phyloP scores from a whole-genome alignment of 2,888 invertebrate genomes.

The Lochmaea capreae region DNA sequence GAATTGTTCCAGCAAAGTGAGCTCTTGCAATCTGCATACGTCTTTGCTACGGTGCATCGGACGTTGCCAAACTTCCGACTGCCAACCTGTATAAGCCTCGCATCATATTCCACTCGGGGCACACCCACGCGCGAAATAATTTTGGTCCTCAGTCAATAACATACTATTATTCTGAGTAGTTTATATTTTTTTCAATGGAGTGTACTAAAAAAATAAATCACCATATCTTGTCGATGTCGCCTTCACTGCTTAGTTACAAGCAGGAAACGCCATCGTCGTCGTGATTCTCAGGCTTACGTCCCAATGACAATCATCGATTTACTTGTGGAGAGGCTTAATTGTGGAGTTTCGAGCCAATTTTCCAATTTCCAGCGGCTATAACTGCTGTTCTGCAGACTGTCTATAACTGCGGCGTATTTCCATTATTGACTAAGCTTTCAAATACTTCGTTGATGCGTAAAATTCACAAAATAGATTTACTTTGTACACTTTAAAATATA shows the following conservation, averaged over 20 bases:
- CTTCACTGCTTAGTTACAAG: background rate
- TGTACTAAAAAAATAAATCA: background rate
- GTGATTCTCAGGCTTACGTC: constrained; percentile 54
- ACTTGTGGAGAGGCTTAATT: constrained; percentile 57
- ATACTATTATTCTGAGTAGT: background rate
- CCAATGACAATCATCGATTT: constrained; percentile 61
- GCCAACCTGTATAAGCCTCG: too few species aligned
- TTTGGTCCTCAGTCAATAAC: too few species aligned
- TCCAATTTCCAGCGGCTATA: constrained; percentile 48
- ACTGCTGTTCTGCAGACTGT: constrained; percentile 18
- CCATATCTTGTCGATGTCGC: background rate
- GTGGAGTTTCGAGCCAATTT: constrained; percentile 50
- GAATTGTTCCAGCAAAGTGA: too few species aligned
- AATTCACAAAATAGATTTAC: constrained; percentile 1
- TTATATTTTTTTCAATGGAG: background rate
- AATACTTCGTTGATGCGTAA: constrained; percentile 1
- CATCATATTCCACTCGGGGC: too few species aligned
- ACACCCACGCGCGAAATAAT: too few species aligned
- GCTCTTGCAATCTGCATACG: too few species aligned
- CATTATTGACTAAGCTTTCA: constrained; percentile 10
- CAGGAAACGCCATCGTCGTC: constrained; percentile 46
- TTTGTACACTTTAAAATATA: background rate
- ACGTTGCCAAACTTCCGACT: too few species aligned
- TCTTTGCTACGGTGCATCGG: too few species aligned
- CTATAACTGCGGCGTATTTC: constrained; percentile 6